These are phyloP conservation scores for Acanthosepion lycidas DNA, from an alignment of 2,888 invertebrate genomes.

Conservation along the genomic window DNA sequence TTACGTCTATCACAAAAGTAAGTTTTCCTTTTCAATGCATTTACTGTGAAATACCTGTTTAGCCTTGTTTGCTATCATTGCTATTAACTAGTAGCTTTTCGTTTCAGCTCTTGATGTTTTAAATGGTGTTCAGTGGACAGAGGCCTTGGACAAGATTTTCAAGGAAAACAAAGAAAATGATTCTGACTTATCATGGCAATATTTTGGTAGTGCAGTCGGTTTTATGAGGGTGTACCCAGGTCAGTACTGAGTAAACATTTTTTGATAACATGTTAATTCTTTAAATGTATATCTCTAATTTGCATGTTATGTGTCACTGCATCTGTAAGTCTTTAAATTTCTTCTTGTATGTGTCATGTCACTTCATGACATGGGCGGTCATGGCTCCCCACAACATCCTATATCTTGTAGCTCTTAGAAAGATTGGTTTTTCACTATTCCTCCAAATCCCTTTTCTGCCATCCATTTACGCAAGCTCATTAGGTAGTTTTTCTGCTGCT, in stretches of 20 bases:
- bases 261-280: background rate
- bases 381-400: too few relatives aligned
- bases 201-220: slow-evolving; percentile 95
- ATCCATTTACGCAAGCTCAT: too few relatives aligned
- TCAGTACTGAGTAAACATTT: slow-evolving; percentile 69
- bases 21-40: slow-evolving; percentile 73
- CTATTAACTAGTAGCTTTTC: slow-evolving; percentile 34
- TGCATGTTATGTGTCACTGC: too few relatives aligned
- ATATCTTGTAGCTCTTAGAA: too few relatives aligned
- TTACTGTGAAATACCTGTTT: background rate
- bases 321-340: too few relatives aligned
- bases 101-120: slow-evolving; percentile 84
- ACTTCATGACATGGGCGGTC: too few relatives aligned
- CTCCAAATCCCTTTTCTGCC: too few relatives aligned
- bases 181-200: slow-evolving; percentile 95
- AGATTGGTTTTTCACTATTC: too few relatives aligned
- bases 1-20: slow-evolving; percentile 47
- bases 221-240: slow-evolving; percentile 96
- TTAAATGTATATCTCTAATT: too few relatives aligned
- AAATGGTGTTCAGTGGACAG: slow-evolving; percentile 94
- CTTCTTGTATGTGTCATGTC: too few relatives aligned
- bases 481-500: too few relatives aligned
- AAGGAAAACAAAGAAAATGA: slow-evolving; percentile 88
- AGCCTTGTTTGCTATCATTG: background rate
- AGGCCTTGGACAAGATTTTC: slow-evolving; percentile 87